Conservation (phyloP, 2,888 invertebrate species). For the Dusona sp. region DNA sequence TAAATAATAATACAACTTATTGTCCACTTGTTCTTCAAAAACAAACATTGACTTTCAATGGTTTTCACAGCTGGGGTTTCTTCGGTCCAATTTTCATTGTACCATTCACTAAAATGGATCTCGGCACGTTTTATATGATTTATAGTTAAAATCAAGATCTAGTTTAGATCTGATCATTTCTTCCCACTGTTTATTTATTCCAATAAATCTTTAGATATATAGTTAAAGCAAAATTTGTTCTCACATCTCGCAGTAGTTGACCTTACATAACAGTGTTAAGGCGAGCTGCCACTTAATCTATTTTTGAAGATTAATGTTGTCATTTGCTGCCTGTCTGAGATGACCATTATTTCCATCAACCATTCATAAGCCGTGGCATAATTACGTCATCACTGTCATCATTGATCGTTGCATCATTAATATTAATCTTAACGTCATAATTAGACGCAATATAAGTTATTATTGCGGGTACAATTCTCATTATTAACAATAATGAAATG, state of each 20-base stretch:
- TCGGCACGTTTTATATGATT: background rate
- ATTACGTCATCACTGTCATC: constrained; percentile 14
- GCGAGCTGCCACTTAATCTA: constrained; percentile 11
- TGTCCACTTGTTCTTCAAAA: too few relatives aligned
- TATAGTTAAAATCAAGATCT: background rate
- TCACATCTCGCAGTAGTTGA: background rate
- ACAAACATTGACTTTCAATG: too few relatives aligned
- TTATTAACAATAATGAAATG: background rate
- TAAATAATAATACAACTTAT: background rate
- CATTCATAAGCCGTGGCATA: background rate
- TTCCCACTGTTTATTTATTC: background rate
- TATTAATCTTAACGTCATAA: constrained; percentile 21
- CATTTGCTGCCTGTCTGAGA: background rate
- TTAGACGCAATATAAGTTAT: background rate
- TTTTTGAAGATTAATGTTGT: constrained; percentile 42
- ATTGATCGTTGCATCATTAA: constrained; percentile 20
- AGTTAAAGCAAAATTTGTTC: background rate
- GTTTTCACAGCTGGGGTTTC: too few relatives aligned
- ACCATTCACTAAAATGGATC: background rate
- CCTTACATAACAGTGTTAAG: background rate
- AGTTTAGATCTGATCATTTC: background rate
- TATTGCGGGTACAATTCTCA: constrained; percentile 14
- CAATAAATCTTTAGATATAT: background rate
- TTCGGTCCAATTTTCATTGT: too few relatives aligned
- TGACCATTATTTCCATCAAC: constrained; percentile 31